Conservation (phyloP, 1,140 invertebrate genomes). For the Dufourea novaeangliae region DNA sequence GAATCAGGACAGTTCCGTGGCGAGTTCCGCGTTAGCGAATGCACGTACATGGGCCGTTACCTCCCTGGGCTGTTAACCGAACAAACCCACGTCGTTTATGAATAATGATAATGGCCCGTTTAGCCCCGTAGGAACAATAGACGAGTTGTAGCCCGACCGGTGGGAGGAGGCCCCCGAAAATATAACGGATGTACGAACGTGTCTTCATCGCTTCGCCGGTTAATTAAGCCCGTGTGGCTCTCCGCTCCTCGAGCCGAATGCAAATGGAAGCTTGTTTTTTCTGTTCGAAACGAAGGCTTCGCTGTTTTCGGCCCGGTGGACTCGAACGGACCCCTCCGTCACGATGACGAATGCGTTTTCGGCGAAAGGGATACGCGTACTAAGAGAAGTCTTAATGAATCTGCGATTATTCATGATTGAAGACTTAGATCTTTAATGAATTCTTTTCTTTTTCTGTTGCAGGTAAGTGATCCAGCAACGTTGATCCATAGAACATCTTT, state of each 20-base stretch:
- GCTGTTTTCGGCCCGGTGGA: neutral
- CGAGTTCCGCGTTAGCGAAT: constrained; percentile 14
- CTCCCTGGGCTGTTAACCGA: constrained; percentile 37
- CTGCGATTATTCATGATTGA: neutral
- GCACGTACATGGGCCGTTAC: constrained; percentile 19
- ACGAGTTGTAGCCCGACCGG: constrained; percentile 56
- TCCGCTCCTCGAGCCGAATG: constrained; percentile 37
- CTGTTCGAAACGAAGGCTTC: neutral
- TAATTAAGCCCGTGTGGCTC: constrained; percentile 60
- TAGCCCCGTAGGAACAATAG: constrained; percentile 65
- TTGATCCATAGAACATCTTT: neutral
- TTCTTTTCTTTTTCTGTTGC: constrained; percentile 9
- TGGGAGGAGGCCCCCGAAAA: constrained; percentile 58
- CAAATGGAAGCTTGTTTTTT: constrained; percentile 45
- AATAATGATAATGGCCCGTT: constrained; percentile 68
- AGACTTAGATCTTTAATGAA: neutral
- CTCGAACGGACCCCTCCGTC: neutral
- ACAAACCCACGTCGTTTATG: constrained; percentile 66
- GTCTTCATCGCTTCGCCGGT: constrained; percentile 57
- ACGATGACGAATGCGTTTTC: constrained; percentile 24
- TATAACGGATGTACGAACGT: constrained; percentile 62
- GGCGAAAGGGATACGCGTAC: neutral
- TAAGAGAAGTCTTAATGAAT: neutral
- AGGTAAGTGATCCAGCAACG: constrained; percentile 16
- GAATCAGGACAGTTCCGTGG: constrained; percentile 8